Conservation (phyloP, 2,888 invertebrate genomes). For the Heliconius ethilla region DNA sequence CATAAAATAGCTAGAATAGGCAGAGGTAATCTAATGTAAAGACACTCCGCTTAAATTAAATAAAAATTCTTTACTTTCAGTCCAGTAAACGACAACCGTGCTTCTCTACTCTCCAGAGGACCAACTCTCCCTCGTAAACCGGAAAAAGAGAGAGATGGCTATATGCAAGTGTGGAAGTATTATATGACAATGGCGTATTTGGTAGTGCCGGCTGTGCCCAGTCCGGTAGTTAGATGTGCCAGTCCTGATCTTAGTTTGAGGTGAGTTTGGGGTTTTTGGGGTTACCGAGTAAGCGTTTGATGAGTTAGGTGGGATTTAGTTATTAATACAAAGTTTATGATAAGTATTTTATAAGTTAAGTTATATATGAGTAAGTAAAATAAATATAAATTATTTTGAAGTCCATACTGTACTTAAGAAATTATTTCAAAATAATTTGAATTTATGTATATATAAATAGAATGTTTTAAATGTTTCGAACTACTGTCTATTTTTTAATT, state of each 20-base stretch:
- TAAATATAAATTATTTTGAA: too few species aligned
- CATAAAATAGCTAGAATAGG: not conserved
- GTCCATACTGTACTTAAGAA: too few species aligned
- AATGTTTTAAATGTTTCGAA: too few species aligned
- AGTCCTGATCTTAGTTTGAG: constrained; percentile 96
- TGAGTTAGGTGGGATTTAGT: not conserved
- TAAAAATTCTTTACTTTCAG: constrained; percentile 72
- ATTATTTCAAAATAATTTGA: too few species aligned
- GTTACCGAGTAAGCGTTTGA: not conserved
- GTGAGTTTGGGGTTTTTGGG: constrained; percentile 74
- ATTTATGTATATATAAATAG: too few species aligned
- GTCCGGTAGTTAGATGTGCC: constrained; percentile 93
- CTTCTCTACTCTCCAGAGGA: constrained; percentile 92
- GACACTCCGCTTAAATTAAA: too few species aligned
- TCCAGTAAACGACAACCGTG: constrained; percentile 97
- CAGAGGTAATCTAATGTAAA: too few species aligned
- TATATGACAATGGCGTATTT: constrained; percentile 98
- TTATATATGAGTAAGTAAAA: too few species aligned
- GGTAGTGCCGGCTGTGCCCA: constrained; percentile 95
- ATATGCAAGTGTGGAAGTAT: constrained; percentile 98
- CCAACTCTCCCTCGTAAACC: constrained; percentile 94
- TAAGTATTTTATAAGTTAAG: too few species aligned
- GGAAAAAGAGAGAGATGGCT: constrained; percentile 95
- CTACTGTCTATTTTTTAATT: too few species aligned
- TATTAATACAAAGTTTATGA: too few species aligned